Percentiles rank a stretch among this genome's conserved stretches.
phyloP scores from a whole-genome alignment of 2,888 invertebrate species.

The Crepidodera aurea region DNA sequence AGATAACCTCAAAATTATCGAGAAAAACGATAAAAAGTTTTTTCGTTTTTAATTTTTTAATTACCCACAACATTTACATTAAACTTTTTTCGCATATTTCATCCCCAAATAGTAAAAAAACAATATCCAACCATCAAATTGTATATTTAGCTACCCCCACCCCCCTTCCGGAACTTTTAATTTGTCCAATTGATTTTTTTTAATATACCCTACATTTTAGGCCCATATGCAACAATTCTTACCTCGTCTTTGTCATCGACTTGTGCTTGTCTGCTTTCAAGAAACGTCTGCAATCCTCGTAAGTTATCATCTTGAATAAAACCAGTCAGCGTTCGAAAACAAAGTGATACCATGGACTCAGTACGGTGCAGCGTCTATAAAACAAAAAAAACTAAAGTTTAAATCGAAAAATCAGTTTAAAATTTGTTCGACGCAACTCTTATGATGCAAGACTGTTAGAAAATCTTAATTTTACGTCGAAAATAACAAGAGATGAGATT shows the following conservation, averaged over 20 bases:
- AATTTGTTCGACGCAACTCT: background rate
- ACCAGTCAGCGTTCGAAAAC: constrained; percentile 81
- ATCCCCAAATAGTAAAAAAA: no score
- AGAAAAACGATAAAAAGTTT: no score
- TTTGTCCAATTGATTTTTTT: no score
- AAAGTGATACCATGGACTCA: constrained; percentile 92
- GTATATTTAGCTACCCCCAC: no score
- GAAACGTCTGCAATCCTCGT: constrained; percentile 79
- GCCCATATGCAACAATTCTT: no score
- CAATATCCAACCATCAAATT: no score
- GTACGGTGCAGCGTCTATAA: constrained; percentile 84
- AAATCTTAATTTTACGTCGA: constrained; percentile 11
- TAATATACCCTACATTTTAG: no score
- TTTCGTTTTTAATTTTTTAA: no score
- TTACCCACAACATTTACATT: no score
- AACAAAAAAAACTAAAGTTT: constrained; percentile 35
- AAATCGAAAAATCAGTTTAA: constrained; percentile 2
- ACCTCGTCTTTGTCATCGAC: constrained; percentile 91
- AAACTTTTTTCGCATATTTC: no score
- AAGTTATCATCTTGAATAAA: constrained; percentile 84
- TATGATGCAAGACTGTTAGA: background rate
- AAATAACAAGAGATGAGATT: constrained; percentile 3
- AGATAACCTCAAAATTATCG: no score
- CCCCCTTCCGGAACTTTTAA: no score
- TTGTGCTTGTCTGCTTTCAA: constrained; percentile 82